phyloP scores from a whole-genome alignment of 2,797 vertebrate species.

The Cephalopachus bancanus region DNA sequence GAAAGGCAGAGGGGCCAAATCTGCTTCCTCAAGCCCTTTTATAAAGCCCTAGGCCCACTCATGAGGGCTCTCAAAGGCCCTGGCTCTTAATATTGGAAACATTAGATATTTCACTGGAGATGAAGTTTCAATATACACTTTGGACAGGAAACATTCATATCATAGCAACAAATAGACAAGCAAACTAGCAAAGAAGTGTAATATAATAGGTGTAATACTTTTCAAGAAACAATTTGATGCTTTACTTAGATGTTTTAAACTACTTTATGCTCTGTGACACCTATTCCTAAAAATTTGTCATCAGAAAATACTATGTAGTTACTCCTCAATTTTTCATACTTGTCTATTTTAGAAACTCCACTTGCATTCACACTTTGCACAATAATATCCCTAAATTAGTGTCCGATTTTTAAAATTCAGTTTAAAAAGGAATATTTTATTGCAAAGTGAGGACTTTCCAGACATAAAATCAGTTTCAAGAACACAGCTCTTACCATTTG shows the following conservation, averaged over 20 bases:
- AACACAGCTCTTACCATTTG: not conserved
- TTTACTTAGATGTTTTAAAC: not conserved
- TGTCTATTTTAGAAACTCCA: not conserved
- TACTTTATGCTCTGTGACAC: not conserved
- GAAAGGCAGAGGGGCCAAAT: not conserved
- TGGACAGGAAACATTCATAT: not conserved
- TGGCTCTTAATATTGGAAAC: not conserved
- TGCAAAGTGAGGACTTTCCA: not conserved
- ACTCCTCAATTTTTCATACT: not conserved
- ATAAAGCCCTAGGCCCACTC: not conserved
- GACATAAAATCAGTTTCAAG: not conserved
- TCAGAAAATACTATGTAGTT: not conserved
- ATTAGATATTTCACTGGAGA: not conserved
- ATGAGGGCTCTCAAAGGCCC: too few relatives aligned
- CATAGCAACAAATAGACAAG: too few relatives aligned
- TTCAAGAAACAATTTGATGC: not conserved
- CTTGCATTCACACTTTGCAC: not conserved
- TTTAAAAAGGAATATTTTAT: slow-evolving; percentile 31
- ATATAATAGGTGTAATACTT: not conserved
- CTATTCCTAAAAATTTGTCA: not conserved
- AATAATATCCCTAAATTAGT: not conserved
- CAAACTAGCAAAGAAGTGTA: not conserved
- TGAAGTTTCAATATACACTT: not conserved
- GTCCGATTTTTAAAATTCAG: not conserved
- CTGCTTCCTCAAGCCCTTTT: too few relatives aligned